Base-by-base conservation (phyloP, 2,888 invertebrate genomes). In the Anthrax anthrax region DNA sequence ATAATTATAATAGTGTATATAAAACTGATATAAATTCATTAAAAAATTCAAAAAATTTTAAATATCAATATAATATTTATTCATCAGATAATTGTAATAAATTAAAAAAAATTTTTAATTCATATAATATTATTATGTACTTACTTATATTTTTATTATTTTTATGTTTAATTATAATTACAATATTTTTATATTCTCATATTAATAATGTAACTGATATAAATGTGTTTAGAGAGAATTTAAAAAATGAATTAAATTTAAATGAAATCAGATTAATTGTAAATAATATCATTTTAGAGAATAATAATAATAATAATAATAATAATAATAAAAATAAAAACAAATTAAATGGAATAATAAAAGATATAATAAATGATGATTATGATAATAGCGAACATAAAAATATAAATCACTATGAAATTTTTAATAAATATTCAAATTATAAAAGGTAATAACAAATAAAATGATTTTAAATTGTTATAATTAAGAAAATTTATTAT, bases 101-200 rank as follows among this genome's bases (percentile, higher is more conserved):
- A n/a, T n/a, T n/a, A n/a, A n/a, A n/a, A n/a, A n/a, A n/a, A n/a
- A n/a, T n/a, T n/a, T n/a, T n/a, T n/a, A n/a, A n/a, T n/a, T n/a
- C n/a, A n/a, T n/a, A n/a, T n/a, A n/a, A n/a, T n/a, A n/a, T n/a
- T n/a, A n/a, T n/a, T 12, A 12, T 12, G 29, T 32, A 5, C 29
- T 55, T 62, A 16, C 61, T 62, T 47, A 49, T 64, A 50, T 62
- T 61, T 12, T 57, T 61, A 8, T 54, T 62, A 16, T 57, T 63
- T 27, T 52, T 63, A 3, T 59, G 61, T 47, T 47, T 64, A 50
- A 61, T 60, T 43, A 57, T 60, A 23, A 55, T 65, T 16, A 53
- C 62, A 16, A 55, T 64, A 17, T 52, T 63, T 23, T 62, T 64
- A 50, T 63, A 63, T 29, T 58, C 60, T 32, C 56, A 62, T 46